A percentile compares a stretch with the other conserved stretches of the same genome.
Evolutionary conservation across 2,888 invertebrate genomes (phyloP).

Genomic region (Lithophane ornitopus): DNA sequence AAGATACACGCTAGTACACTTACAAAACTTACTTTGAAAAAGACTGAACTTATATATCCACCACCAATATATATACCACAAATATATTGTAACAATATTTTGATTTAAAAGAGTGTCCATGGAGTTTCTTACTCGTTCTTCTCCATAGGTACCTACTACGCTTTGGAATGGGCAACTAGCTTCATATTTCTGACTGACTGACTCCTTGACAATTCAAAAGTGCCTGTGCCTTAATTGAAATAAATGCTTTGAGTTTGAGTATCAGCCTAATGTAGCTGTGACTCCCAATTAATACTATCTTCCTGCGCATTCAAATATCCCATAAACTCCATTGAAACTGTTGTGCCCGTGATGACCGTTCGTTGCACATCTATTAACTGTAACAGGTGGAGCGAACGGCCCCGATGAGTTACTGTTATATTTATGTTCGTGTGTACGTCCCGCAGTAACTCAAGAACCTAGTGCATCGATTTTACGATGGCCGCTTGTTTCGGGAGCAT

Average conservation of each 20-base stretch:
- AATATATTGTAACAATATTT: too few species aligned
- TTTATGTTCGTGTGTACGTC: slow-evolving; percentile 80
- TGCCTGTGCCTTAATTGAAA: too few species aligned
- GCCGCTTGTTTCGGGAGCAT: slow-evolving; percentile 67
- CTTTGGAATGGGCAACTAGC: too few species aligned
- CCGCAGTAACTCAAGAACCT: slow-evolving; percentile 72
- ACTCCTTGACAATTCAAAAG: too few species aligned
- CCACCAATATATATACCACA: too few species aligned
- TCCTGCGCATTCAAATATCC: slow-evolving; percentile 33
- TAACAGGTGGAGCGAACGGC: slow-evolving; percentile 86
- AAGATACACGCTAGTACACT: too few species aligned
- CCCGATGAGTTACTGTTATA: slow-evolving; percentile 85
- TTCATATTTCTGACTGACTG: too few species aligned
- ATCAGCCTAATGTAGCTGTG: background rate
- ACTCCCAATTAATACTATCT: background rate
- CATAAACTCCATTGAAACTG: slow-evolving; percentile 59
- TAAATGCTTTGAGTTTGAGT: too few species aligned
- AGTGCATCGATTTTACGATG: slow-evolving; percentile 70
- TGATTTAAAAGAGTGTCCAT: too few species aligned
- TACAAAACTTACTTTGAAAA: background rate
- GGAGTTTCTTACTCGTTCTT: too few species aligned
- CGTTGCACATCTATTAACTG: slow-evolving; percentile 82
- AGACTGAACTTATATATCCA: background rate
- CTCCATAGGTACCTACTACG: too few species aligned
- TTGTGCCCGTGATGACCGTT: slow-evolving; percentile 63